These are phyloP conservation scores for Ophonus ardosiacus DNA, from an alignment of 2,888 invertebrate species.

Conservation along the genomic window DNA sequence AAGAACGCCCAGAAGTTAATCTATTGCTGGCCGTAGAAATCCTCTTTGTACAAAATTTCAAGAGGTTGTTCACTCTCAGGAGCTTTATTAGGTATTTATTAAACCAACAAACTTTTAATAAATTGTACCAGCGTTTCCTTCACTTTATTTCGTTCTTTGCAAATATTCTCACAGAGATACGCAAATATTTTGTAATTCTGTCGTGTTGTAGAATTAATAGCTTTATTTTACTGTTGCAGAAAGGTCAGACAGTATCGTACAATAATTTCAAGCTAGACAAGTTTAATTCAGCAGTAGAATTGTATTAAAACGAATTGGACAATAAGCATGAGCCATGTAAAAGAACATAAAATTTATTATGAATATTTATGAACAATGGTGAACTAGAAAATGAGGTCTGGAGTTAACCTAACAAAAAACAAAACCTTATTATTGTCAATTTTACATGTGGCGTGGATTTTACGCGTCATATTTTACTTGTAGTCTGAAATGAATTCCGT, in stretches of 20 bases:
- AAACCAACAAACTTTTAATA: conserved; percentile 10
- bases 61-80: not conserved
- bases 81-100: conserved; percentile 19
- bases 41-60: conserved; percentile 11
- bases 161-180: conserved; percentile 9
- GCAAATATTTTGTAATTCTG: conserved; percentile 15
- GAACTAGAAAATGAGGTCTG: conserved; percentile 3
- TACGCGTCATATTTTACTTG: conserved; percentile 18
- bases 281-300: conserved; percentile 19
- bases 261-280: conserved; percentile 31
- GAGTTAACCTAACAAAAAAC: conserved; percentile 2
- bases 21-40: not conserved
- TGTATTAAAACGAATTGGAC: conserved; percentile 9
- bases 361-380: conserved; percentile 28
- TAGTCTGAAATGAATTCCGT: conserved; percentile 20
- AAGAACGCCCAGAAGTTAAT: not conserved
- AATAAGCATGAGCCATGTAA: conserved; percentile 11
- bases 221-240: not conserved
- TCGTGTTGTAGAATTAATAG: not conserved
- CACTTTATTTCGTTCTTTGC: not conserved
- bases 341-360: conserved; percentile 19
- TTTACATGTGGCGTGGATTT: not conserved
- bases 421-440: conserved; percentile 23
- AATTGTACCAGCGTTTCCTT: not conserved
- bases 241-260: not conserved